These are phyloP conservation scores for Acinonyx jubatus DNA, from an alignment of 2,113 vertebrate genomes.

Conservation along the genomic window DNA sequence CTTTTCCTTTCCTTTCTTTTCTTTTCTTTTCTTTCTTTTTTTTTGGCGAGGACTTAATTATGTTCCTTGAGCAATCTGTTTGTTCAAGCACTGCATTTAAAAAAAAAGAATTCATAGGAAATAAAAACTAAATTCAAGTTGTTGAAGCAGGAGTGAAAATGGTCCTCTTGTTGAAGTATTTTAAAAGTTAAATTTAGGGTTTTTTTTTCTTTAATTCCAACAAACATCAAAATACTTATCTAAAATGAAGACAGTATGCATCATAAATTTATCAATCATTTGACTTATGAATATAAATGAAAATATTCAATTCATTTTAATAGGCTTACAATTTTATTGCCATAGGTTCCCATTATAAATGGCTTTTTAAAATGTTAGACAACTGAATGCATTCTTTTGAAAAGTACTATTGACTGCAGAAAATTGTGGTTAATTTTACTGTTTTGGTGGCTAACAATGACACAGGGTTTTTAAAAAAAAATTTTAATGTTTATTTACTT, in stretches of 20 bases:
- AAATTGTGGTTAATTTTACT: not conserved
- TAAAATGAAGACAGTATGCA: not conserved
- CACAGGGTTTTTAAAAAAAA: not conserved
- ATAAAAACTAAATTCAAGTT: not conserved
- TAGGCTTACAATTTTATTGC: not conserved
- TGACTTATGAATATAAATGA: not conserved
- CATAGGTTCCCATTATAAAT: not conserved
- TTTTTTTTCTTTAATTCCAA: not conserved
- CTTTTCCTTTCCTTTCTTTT: too few species aligned
- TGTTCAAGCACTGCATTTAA: not conserved
- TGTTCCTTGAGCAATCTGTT: not conserved
- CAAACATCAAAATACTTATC: not conserved
- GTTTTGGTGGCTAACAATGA: not conserved
- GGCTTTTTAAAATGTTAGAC: not conserved
- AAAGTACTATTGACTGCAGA: not conserved
- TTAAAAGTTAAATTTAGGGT: not conserved
- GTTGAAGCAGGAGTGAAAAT: not conserved
- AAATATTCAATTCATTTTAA: not conserved
- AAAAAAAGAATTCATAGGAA: not conserved
- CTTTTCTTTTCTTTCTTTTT: too few species aligned
- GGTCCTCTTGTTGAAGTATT: not conserved
- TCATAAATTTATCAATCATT: not conserved
- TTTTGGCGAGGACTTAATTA: not conserved
- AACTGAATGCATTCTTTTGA: not conserved
- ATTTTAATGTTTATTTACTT: too few species aligned